Evolutionary conservation across 2,797 vertebrate genomes (phyloP).

Genomic region (Knipowitschia caucasica): DNA sequence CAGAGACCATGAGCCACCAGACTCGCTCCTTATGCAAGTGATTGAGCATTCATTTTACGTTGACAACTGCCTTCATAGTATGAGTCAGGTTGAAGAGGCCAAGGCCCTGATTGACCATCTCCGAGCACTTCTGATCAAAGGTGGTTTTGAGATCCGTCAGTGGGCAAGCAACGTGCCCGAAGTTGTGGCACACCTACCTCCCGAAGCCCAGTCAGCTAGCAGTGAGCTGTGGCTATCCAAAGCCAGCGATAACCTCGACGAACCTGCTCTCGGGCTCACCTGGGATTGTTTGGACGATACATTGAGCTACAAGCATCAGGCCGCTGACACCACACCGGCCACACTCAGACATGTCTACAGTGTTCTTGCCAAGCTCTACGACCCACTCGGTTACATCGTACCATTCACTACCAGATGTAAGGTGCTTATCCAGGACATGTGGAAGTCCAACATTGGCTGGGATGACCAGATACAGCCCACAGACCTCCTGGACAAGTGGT

Average conservation of each 20-base stretch:
- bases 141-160: constrained; percentile 2
- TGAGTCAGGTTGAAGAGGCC: background rate
- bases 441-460: constrained; percentile 8
- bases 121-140: no score
- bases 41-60: constrained; percentile 16
- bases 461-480: constrained; percentile 9
- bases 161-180: background rate
- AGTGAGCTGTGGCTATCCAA: no score
- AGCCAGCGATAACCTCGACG: no score
- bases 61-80: constrained; percentile 6
- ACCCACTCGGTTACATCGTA: constrained; percentile 12
- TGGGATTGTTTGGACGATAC: constrained; percentile 13
- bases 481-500: background rate
- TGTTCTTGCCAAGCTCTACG: constrained; percentile 20
- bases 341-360: constrained; percentile 3
- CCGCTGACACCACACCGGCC: background rate
- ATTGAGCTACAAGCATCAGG: constrained; percentile 18
- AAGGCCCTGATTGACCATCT: no score
- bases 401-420: constrained; percentile 15
- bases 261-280: no score
- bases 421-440: constrained; percentile 8
- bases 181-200: no score
- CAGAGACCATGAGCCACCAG: background rate
- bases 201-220: no score
- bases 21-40: background rate